Evolutionary conservation across 2,888 invertebrate genomes (phyloP).

Genomic region (Margaritifera margaritifera): DNA sequence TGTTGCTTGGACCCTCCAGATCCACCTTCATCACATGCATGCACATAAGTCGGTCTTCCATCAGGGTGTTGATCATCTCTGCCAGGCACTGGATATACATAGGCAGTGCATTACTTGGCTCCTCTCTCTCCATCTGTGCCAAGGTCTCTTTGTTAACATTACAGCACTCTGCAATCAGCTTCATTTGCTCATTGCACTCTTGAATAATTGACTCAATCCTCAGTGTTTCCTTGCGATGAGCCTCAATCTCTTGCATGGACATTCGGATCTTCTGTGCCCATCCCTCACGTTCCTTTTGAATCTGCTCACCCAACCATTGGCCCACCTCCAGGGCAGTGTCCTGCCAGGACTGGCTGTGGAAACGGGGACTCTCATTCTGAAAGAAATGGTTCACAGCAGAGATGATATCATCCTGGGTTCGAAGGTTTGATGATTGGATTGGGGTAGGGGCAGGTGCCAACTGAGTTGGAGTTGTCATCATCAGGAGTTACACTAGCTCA

Average conservation of each 20-base stretch:
- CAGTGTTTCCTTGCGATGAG: conserved; percentile 51
- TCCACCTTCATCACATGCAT: conserved; percentile 45
- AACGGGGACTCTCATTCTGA: conserved; percentile 37
- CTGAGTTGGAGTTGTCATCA: too few species aligned
- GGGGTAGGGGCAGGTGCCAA: conserved; percentile 28
- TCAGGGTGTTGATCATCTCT: conserved; percentile 47
- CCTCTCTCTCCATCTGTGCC: conserved; percentile 39
- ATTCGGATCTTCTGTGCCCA: conserved; percentile 63
- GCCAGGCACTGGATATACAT: conserved; percentile 53
- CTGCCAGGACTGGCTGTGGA: conserved; percentile 46
- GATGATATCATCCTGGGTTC: conserved; percentile 57
- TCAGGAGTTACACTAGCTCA: too few species aligned
- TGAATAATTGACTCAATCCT: conserved; percentile 42
- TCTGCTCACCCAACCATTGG: conserved; percentile 58
- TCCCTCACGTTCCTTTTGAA: conserved; percentile 60
- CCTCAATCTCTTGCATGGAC: conserved; percentile 64
- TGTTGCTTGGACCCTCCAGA: conserved; percentile 24
- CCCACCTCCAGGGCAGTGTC: conserved; percentile 49
- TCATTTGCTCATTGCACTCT: conserved; percentile 45
- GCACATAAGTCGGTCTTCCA: conserved; percentile 55
- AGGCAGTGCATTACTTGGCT: conserved; percentile 38
- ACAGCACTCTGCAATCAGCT: conserved; percentile 45
- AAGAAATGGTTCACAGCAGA: conserved; percentile 52
- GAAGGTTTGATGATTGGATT: conserved; percentile 37
- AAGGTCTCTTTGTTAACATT: conserved; percentile 39